Base-by-base conservation (phyloP, 2,797 vertebrate genomes). In the Pseudochromis fuscus region DNA sequence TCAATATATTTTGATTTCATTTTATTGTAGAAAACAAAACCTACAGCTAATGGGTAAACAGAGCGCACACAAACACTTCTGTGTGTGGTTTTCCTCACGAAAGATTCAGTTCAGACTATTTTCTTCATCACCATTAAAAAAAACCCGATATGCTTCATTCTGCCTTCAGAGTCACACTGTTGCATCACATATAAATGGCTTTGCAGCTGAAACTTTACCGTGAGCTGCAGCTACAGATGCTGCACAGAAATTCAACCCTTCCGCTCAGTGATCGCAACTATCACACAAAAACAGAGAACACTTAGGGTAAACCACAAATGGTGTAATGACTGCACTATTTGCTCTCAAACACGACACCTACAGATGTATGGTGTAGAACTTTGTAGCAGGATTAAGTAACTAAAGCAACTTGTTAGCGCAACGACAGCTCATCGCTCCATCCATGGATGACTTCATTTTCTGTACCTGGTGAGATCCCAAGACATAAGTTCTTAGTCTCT, bases 221-320 rank as follows among this genome's bases (percentile, higher is more conserved):
- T 37, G 62, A 21, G 24, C 21, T 82, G 75, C 78, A 77, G 65
- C 75, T 81, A 72, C 79, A 84, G 63, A 57, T 40, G 60, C 52
- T 83, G 63, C 65, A 75, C 18, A 81, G 57, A 66, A 74, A 76
- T 49, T 45, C 24, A 87, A 80, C 40, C 69, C 46, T 77, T 86
- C 76, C 48, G 70, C 76, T 85, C 27, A 25, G 18, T 4, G 60
- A 82, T 49, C 46, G 75, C 40, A 72, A 76, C 73, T 33, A 23
- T 65, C 23, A 72, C 7, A 60, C n/a, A 59, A 71, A 78, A 64
- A 66, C 59, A 64, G 48, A 77, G 12, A 52, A 31, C 69, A 45
- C 28, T 50, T 6, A 2, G 40, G 75, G 30, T 44, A 52, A 87
- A 86, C 86, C 82, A 82, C 87, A 81, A 77, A 58, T 67, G 40